phyloP scores from a whole-genome alignment of 2,113 vertebrate species.

The Phyllostomus hastatus region DNA sequence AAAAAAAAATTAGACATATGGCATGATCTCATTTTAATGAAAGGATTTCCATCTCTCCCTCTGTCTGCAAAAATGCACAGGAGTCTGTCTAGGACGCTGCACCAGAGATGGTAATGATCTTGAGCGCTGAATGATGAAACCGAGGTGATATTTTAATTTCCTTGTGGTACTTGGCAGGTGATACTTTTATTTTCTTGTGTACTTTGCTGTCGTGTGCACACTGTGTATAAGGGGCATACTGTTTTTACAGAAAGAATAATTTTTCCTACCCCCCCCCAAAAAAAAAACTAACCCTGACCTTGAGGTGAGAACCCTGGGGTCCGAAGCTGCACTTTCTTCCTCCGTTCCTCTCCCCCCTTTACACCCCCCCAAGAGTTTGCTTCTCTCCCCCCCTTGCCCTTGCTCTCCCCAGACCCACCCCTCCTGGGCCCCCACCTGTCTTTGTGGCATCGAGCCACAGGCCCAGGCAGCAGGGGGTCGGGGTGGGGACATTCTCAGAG shows the following conservation, averaged over 20 bases:
- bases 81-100: constrained; percentile 46
- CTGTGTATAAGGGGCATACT: constrained; percentile 10
- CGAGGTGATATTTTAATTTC: constrained; percentile 40
- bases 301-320: neutral
- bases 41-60: constrained; percentile 57
- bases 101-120: constrained; percentile 59
- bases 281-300: neutral
- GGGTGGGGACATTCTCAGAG: neutral
- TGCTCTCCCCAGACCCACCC: neutral
- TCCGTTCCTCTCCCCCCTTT: neutral
- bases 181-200: constrained; percentile 46
- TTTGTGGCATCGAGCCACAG: neutral
- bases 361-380: neutral
- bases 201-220: constrained; percentile 25
- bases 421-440: neutral
- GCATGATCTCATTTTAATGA: constrained; percentile 63
- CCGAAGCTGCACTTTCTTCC: neutral
- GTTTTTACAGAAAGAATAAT: neutral
- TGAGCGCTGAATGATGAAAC: constrained; percentile 55
- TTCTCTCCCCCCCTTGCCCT: neutral
- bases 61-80: constrained; percentile 54
- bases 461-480: neutral
- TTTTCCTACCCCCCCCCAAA: neutral
- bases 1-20: constrained; percentile 69
- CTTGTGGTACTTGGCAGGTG: constrained; percentile 6